phyloP scores from a whole-genome alignment of 2,113 vertebrate species.

The Lophura nycthemera region DNA sequence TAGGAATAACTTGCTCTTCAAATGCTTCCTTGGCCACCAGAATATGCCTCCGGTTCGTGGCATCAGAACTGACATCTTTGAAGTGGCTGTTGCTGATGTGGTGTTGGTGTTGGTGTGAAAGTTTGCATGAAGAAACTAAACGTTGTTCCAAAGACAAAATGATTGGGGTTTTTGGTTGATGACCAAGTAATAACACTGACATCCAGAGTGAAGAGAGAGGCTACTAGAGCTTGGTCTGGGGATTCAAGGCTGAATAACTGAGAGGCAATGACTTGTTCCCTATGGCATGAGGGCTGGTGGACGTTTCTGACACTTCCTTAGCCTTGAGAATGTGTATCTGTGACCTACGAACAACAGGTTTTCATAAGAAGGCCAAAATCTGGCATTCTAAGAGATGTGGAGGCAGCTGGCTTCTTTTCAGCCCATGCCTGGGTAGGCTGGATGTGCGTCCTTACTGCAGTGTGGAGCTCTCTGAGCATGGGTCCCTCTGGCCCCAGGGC shows the following conservation, averaged over 20 bases:
- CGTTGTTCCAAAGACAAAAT: background rate
- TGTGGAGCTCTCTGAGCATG: background rate
- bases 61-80: background rate
- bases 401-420: background rate
- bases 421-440: fast-evolving
- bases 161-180: background rate
- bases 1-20: background rate
- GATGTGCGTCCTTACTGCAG: background rate
- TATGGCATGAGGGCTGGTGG: fast-evolving
- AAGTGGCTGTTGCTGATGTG: background rate
- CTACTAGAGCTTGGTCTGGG: background rate
- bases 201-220: background rate
- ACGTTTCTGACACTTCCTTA: background rate
- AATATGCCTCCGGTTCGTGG: background rate
- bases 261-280: background rate
- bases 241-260: background rate
- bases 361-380: background rate
- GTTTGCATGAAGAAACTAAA: background rate
- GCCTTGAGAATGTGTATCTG: fast-evolving
- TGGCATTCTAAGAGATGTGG: background rate
- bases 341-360: background rate
- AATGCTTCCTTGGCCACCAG: background rate
- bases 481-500: background rate
- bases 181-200: background rate
- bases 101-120: background rate